phyloP scores from a whole-genome alignment of 2,113 vertebrate species.

The Conger conger region DNA sequence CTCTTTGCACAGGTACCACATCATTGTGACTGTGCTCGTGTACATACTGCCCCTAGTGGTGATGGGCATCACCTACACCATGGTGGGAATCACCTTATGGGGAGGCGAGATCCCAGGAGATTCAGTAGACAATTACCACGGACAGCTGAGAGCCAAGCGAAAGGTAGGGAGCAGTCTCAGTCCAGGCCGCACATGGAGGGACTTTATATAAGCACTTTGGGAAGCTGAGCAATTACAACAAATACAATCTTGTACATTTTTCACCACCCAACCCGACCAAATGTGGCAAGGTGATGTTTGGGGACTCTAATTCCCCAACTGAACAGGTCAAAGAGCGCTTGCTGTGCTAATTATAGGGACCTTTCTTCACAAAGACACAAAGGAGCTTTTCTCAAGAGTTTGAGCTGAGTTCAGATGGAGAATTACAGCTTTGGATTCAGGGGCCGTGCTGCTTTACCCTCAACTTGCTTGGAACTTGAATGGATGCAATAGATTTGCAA shows the following conservation, averaged over 20 bases:
- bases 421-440: neutral
- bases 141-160: conserved; percentile 92
- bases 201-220: neutral
- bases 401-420: neutral
- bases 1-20: conserved; percentile 78
- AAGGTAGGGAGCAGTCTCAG: conserved; percentile 76
- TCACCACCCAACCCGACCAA: neutral
- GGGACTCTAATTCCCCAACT: neutral
- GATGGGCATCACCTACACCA: conserved; percentile 94
- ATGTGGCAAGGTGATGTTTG: neutral
- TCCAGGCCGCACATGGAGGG: neutral
- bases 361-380: neutral
- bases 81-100: conserved; percentile 94
- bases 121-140: conserved; percentile 89
- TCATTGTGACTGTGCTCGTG: conserved; percentile 85
- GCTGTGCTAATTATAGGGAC: neutral
- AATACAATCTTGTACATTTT: neutral
- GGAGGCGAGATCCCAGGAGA: conserved; percentile 95
- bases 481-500: neutral
- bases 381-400: neutral
- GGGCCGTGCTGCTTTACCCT: no score
- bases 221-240: neutral
- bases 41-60: conserved; percentile 89
- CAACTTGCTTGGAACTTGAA: neutral
- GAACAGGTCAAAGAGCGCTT: neutral